Percentiles rank a stretch among this genome's conserved stretches.
phyloP scores from a whole-genome alignment of 2,888 invertebrate genomes.

The Philereme transversata region DNA sequence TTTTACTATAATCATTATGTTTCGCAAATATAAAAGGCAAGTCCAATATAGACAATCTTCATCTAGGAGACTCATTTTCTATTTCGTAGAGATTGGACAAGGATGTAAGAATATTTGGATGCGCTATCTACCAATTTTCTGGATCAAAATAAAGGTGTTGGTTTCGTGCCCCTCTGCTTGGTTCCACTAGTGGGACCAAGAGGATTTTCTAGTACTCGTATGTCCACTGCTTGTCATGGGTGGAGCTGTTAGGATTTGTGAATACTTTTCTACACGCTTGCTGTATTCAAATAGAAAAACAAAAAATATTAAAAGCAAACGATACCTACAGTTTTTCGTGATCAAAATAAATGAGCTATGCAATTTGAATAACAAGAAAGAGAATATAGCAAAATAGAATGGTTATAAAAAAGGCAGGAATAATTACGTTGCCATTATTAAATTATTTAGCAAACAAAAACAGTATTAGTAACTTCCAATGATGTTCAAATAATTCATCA shows the following conservation, averaged over 20 bases:
- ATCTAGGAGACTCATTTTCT: conserved; percentile 38
- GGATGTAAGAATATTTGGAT: conserved; percentile 23
- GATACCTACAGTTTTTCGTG: too few species aligned
- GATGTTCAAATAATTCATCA: conserved; percentile 16
- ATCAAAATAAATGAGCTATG: too few species aligned
- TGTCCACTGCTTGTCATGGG: too few species aligned
- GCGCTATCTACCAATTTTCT: background rate
- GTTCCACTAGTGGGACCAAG: too few species aligned
- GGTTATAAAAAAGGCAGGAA: background rate
- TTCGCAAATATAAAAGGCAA: conserved; percentile 50
- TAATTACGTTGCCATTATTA: background rate
- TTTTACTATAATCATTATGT: conserved; percentile 64
- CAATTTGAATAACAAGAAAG: too few species aligned
- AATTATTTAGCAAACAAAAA: background rate
- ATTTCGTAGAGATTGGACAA: conserved; percentile 36
- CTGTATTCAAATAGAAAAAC: too few species aligned
- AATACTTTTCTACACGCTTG: too few species aligned
- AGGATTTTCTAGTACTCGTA: too few species aligned
- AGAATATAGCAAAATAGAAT: too few species aligned
- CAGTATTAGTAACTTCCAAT: background rate
- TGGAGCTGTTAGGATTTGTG: too few species aligned
- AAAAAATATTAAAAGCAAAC: too few species aligned
- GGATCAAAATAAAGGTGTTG: background rate
- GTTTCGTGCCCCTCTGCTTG: too few species aligned
- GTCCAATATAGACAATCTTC: conserved; percentile 39